Evolutionary conservation across 2,888 invertebrate genomes (phyloP).

Genomic region (Drosophila mettleri): DNA sequence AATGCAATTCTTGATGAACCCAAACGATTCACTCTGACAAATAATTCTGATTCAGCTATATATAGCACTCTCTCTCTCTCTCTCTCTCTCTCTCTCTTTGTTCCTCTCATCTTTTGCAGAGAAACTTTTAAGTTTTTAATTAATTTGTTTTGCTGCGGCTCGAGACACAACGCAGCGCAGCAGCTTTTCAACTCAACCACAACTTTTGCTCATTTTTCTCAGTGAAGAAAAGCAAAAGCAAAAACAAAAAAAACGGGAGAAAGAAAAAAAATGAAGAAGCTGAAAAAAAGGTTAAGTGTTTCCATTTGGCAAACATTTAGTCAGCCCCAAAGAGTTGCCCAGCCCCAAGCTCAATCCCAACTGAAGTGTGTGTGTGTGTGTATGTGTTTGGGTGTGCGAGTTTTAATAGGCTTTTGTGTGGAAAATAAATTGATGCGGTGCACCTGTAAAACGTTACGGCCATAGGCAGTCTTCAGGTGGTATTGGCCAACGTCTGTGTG

Average conservation of each 20-base stretch:
- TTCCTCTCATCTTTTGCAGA: conserved; percentile 25
- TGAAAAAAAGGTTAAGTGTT: conserved; percentile 78
- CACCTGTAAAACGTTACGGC: conserved; percentile 72
- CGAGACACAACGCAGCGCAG: conserved; percentile 30
- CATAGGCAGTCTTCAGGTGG: conserved; percentile 41
- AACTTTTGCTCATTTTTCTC: conserved; percentile 58
- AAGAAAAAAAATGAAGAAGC: conserved; percentile 9
- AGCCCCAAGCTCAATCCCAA: conserved; percentile 36
- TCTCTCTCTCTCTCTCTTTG: background rate
- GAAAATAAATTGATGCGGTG: conserved; percentile 81
- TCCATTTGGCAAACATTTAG: conserved; percentile 79
- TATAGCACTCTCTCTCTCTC: background rate
- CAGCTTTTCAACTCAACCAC: conserved; percentile 16
- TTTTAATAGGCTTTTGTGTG: conserved; percentile 80
- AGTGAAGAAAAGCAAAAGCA: conserved; percentile 26
- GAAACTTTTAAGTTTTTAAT: conserved; percentile 75
- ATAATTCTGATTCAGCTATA: conserved; percentile 21
- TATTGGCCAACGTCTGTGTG: conserved; percentile 46
- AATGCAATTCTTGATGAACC: conserved; percentile 11
- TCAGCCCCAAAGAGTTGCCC: conserved; percentile 32
- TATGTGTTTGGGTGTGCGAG: conserved; percentile 62
- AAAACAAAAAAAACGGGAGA: conserved; percentile 1
- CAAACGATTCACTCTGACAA: conserved; percentile 22
- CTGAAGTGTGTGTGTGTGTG: conserved; percentile 50
- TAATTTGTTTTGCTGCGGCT: conserved; percentile 73